A percentile compares a stretch with the other conserved stretches of the same genome.
Evolutionary conservation across 2,888 invertebrate species (phyloP).

Genomic region (Phaonia tiefii): DNA sequence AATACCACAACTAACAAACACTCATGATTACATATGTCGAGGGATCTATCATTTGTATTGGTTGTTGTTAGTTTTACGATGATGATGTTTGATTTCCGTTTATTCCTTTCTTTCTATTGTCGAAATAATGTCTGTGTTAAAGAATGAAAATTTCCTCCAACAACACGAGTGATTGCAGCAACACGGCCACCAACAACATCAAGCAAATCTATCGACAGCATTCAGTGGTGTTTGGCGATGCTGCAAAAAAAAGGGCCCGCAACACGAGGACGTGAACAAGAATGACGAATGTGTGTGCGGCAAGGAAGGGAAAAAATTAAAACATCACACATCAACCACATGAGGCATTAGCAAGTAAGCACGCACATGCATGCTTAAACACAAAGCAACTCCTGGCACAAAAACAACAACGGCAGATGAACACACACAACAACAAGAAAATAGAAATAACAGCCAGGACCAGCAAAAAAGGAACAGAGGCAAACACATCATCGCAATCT

Average conservation of each 20-base stretch:
- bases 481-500: slow-evolving; percentile 27
- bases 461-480: slow-evolving; percentile 1
- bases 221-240: slow-evolving; percentile 7
- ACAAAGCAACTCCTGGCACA: slow-evolving; percentile 50
- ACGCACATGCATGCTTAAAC: slow-evolving; percentile 60
- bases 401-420: neutral
- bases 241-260: slow-evolving; percentile 34
- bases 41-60: too few relatives aligned
- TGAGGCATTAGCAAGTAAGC: slow-evolving; percentile 62
- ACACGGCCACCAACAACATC: slow-evolving; percentile 52
- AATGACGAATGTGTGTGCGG: neutral
- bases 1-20: too few relatives aligned
- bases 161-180: slow-evolving; percentile 54
- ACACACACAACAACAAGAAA: neutral
- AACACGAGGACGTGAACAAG: slow-evolving; percentile 14
- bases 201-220: slow-evolving; percentile 45
- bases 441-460: neutral
- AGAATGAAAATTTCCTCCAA: slow-evolving; percentile 46
- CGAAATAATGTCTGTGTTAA: neutral
- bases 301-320: slow-evolving; percentile 53
- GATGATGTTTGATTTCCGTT: slow-evolving; percentile 61
- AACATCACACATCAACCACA: slow-evolving; percentile 63
- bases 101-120: slow-evolving; percentile 35
- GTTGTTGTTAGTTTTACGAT: neutral
- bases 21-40: too few relatives aligned